Evolutionary conservation across 2,113 vertebrate species (phyloP), one percentile per base, ranked within the genome.

Genomic region (Holacanthus passer): DNA sequence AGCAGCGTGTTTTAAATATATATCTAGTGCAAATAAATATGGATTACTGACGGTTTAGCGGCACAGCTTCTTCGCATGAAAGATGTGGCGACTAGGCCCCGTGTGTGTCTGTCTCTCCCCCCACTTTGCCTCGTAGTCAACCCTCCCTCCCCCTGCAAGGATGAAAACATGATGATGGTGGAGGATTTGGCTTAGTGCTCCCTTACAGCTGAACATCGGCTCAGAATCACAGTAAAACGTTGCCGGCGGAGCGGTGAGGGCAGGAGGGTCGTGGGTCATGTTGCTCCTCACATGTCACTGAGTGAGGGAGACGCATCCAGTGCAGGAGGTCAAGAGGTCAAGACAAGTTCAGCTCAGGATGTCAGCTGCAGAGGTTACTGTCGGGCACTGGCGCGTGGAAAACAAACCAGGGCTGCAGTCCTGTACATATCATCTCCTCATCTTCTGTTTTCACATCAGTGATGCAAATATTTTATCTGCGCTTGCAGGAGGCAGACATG

Each of bases 11-110:
- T 8, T 1, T 3, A 59, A 55, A 41, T 5, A 19, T 16, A 47
- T 5, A 72, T 37, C 47, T 31, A 20, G 11, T 66, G 31, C 16
- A 83, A 68, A 81, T 27, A 86, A 81, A 90, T 22, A 7, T 1
- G 22, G 56, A 32, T 69, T 91, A 94, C 93, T 92, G 75, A 94
- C 93, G 83, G 76, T 88, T 91, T 90, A 81, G 78, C 86, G 82
- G 85, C 87, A 31, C 86, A 63, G 89, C 86, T 89, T 86, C 89
- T 87, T 85, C 91, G 79, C 90, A 91, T 89, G 91, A 94, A 94
- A 87, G 89, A 94, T 93, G 92, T 92, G 89, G 50, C 79, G 84
- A 81, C 89, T 81, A 90, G 93, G 91, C 90, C 93, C 88, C 56
- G 89, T 77, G 82, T 73, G 69, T 84, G 82, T 83, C 29, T 79